These are phyloP conservation scores for Cephalopholis sonnerati DNA, from an alignment of 2,113 vertebrate species.

Conservation along the genomic window DNA sequence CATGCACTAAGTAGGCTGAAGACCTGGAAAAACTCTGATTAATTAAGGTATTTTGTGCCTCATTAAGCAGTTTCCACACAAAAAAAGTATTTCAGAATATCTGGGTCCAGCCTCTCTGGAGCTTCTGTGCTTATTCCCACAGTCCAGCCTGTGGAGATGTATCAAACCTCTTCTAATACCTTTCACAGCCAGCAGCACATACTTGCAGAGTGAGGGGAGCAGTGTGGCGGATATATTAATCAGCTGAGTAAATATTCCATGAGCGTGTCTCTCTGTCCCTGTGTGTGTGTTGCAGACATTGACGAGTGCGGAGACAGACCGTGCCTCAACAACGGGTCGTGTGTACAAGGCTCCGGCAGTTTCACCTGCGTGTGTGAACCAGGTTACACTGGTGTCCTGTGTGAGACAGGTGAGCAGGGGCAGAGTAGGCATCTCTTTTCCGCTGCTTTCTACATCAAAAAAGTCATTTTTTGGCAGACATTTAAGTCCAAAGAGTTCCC, in stretches of 20 bases:
- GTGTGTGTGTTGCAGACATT: constrained; percentile 80
- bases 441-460: constrained; percentile 74
- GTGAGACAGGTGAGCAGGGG: constrained; percentile 83
- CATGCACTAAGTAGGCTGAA: not conserved
- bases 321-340: constrained; percentile 81
- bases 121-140: constrained; percentile 71
- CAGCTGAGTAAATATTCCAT: constrained; percentile 86
- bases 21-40: constrained; percentile 36
- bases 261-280: constrained; percentile 57
- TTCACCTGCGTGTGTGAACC: constrained; percentile 84
- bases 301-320: constrained; percentile 83
- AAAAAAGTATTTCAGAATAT: constrained; percentile 36
- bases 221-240: constrained; percentile 83
- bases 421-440: constrained; percentile 53
- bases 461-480: constrained; percentile 68
- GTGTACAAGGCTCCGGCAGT: constrained; percentile 77
- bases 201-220: constrained; percentile 83
- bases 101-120: constrained; percentile 46
- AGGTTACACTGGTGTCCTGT: constrained; percentile 82
- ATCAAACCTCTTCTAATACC: constrained; percentile 80
- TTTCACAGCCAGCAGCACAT: constrained; percentile 85
- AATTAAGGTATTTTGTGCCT: constrained; percentile 45
- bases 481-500: constrained; percentile 57
- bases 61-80: constrained; percentile 53
- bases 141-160: constrained; percentile 76